Conservation (phyloP, 2,888 invertebrate genomes). For the Parnassius apollo region DNA sequence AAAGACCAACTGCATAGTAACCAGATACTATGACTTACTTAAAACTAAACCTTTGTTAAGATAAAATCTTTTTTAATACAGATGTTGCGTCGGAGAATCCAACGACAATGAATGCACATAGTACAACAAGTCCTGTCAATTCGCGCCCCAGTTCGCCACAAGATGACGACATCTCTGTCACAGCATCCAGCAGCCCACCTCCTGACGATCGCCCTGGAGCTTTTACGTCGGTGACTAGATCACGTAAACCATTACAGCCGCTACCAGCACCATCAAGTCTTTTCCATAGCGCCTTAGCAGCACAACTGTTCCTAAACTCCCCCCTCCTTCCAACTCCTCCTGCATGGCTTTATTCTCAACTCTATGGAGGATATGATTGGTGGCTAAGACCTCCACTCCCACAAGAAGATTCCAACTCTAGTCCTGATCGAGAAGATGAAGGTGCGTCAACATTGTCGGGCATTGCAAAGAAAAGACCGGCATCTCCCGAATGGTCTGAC, state of each 20-base stretch:
- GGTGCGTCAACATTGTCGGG: constrained; percentile 58
- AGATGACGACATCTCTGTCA: constrained; percentile 84
- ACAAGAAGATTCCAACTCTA: constrained; percentile 69
- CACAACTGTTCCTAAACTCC: constrained; percentile 87
- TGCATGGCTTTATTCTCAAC: constrained; percentile 89
- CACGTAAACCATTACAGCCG: constrained; percentile 70
- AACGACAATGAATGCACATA: constrained; percentile 82
- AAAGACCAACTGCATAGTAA: too few relatives aligned
- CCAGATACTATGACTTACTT: too few relatives aligned
- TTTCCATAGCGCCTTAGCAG: constrained; percentile 80
- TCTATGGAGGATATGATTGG: constrained; percentile 87
- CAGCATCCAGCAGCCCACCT: constrained; percentile 79
- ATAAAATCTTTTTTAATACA: constrained; percentile 36
- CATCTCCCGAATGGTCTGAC: constrained; percentile 77
- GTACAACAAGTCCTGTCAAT: constrained; percentile 86
- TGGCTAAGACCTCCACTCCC: constrained; percentile 81
- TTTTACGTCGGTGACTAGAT: constrained; percentile 74
- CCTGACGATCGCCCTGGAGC: constrained; percentile 79
- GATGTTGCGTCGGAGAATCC: constrained; percentile 68
- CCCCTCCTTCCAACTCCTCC: constrained; percentile 88
- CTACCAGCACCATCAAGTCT: constrained; percentile 70
- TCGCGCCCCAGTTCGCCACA: constrained; percentile 81
- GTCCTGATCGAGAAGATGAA: constrained; percentile 72
- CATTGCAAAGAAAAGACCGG: constrained; percentile 73
- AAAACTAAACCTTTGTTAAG: too few relatives aligned